Conservation (phyloP, 2,888 invertebrate species). For the Drosophila histrio region DNA sequence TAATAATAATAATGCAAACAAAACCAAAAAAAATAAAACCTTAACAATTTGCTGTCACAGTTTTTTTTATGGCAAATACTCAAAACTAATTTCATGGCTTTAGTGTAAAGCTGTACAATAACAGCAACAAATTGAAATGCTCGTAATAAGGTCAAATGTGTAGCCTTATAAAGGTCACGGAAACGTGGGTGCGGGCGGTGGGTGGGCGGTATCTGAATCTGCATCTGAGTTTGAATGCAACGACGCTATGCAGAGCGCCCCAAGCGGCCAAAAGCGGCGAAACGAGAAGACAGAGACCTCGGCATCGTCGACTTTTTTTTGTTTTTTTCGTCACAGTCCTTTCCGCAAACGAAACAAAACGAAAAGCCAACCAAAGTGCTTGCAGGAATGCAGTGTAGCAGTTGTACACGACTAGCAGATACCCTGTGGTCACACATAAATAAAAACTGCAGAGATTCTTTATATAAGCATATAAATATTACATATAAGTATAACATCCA, state of each 20-base stretch:
- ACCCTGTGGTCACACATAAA: slow-evolving; percentile 15
- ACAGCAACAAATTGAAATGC: slow-evolving; percentile 47
- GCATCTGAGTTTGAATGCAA: slow-evolving; percentile 44
- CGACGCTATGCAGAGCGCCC: slow-evolving; percentile 36
- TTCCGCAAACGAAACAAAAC: slow-evolving; percentile 46
- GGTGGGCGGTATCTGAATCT: slow-evolving; percentile 39
- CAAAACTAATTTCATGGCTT: slow-evolving; percentile 71
- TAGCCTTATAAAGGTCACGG: slow-evolving; percentile 70
- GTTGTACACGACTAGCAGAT: slow-evolving; percentile 1
- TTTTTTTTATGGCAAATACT: slow-evolving; percentile 49
- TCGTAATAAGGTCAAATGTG: slow-evolving; percentile 73
- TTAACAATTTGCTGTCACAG: slow-evolving; percentile 53
- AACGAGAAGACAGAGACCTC: slow-evolving; percentile 41
- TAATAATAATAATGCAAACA: slow-evolving; percentile 10
- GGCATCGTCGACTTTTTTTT: slow-evolving; percentile 34
- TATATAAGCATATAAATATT: too few species aligned
- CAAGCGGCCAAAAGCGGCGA: slow-evolving; percentile 47
- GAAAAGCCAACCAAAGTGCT: slow-evolving; percentile 31
- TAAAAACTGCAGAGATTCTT: background rate
- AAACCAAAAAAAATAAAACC: slow-evolving; percentile 23
- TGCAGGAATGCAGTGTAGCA: slow-evolving; percentile 6
- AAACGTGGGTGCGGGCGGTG: slow-evolving; percentile 36
- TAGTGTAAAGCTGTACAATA: slow-evolving; percentile 37
- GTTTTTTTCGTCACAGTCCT: slow-evolving; percentile 50
- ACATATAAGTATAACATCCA: too few species aligned